Conservation (phyloP, 2,113 vertebrate genomes). For the Silurus meridionalis region DNA sequence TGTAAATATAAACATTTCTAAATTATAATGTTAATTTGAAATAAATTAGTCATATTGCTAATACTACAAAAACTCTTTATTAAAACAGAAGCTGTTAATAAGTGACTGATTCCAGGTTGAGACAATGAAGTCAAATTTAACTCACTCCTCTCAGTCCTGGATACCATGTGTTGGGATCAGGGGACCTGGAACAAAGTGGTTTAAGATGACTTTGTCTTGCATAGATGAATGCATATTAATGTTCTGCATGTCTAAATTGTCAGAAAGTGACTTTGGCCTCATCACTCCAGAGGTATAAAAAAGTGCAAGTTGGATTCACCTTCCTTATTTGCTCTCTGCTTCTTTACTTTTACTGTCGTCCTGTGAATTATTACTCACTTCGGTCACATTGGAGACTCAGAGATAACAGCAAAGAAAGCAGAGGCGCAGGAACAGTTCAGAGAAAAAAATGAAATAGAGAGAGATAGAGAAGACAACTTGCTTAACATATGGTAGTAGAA, state of each 20-base stretch:
- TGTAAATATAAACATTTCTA: no score
- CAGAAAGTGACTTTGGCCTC: background rate
- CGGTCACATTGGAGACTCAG: constrained; percentile 22
- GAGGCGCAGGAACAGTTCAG: constrained; percentile 27
- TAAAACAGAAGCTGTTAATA: background rate
- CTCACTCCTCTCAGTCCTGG: background rate
- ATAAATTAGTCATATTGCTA: no score
- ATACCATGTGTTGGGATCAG: background rate
- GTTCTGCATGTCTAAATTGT: background rate
- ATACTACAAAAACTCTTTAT: no score
- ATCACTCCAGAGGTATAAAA: background rate
- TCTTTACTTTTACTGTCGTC: constrained; percentile 2
- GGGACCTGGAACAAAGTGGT: background rate
- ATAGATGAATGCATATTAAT: background rate
- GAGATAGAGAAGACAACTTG: constrained; percentile 9
- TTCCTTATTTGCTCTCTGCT: background rate
- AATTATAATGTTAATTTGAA: no score
- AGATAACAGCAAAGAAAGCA: constrained; percentile 37
- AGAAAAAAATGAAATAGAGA: background rate
- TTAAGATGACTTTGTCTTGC: constrained; percentile 2
- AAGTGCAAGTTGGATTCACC: constrained; percentile 31
- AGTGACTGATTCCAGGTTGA: background rate
- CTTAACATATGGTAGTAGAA: background rate
- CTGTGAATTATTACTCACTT: constrained; percentile 47
- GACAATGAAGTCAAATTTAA: background rate